Base-by-base conservation (phyloP, 2,797 vertebrate species). In the Cichlasoma orientale region DNA sequence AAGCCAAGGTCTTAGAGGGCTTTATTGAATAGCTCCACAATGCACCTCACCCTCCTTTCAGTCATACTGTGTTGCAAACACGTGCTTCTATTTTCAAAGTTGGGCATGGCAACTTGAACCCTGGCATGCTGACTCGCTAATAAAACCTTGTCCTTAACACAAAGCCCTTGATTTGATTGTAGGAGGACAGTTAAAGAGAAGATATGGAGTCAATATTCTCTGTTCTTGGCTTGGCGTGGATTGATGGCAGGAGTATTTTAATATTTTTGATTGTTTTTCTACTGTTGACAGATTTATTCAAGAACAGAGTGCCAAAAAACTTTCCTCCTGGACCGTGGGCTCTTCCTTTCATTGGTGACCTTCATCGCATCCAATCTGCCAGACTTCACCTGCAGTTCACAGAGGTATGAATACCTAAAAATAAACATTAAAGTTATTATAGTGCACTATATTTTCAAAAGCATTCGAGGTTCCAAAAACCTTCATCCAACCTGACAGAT, bases 291-390 rank as follows among this genome's bases (percentile, higher is more conserved):
- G 94, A 96, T 76, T 88, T 88, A 8, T 2, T 94, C 23, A 96
- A 80, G 82, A 90, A 96, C 82, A 95, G 91, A 61, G 92, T 91
- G 69, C 95, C 96, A 81, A 86, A 87, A 71, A 95, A 96, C 69
- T 96, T 90, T 75, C 96, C 96, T 78, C 95, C 95, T 63, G 95
- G 95, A 86, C 96, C 95, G 0, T 77, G 77, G 59, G 66, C 89
- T 66, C 85, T 96, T 21, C 96, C 96, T 12, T 23, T 97, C 0
- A 53, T 96, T 50, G 96, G 50, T 5, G 68, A 70, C 27, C 68
- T 70, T 54, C 68, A 70, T 70, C 68, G 13, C 12, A 54, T 70
- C 50, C 18, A 54, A 0, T 2, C 50, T 19, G 9, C 19, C 50
- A 54, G 50, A 33, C 68, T 70, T 2, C 68, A 70, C 25, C 50